A percentile compares a stretch with the other conserved stretches of the same genome.
phyloP scores from a whole-genome alignment of 2,888 invertebrate genomes.

The Mythimna vitellina region DNA sequence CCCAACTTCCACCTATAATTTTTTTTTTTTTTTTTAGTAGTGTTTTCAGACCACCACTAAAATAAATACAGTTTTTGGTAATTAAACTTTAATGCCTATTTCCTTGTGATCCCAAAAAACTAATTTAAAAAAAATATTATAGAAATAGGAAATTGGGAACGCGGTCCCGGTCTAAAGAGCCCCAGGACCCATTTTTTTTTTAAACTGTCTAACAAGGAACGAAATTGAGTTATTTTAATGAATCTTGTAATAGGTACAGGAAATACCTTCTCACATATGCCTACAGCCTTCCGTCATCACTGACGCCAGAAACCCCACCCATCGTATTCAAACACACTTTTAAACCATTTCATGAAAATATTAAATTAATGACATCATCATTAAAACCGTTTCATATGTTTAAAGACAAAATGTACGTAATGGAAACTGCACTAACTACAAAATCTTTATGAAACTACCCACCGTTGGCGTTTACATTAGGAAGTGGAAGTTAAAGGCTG shows the following conservation, averaged over 20 bases:
- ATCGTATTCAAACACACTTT: slow-evolving; percentile 34
- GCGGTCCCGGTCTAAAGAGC: no score
- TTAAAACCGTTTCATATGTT: slow-evolving; percentile 63
- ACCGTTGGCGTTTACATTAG: slow-evolving; percentile 72
- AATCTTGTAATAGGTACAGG: not conserved
- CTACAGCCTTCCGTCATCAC: not conserved
- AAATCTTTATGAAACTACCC: slow-evolving; percentile 67
- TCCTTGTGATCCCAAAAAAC: no score
- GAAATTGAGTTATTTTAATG: not conserved
- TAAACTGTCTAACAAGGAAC: not conserved
- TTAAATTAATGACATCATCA: slow-evolving; percentile 65
- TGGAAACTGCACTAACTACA: slow-evolving; percentile 62
- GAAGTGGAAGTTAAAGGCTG: slow-evolving; percentile 77
- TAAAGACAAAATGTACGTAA: slow-evolving; percentile 60
- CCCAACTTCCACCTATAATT: no score
- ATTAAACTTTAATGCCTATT: no score
- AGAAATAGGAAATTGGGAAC: no score
- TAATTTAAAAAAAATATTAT: no score
- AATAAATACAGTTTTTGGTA: no score
- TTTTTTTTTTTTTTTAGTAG: no score
- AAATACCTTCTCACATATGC: not conserved
- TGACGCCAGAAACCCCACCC: slow-evolving; percentile 3
- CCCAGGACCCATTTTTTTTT: not conserved
- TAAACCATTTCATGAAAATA: slow-evolving; percentile 46
- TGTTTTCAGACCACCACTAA: no score